Percentiles rank a stretch among this genome's conserved stretches.
phyloP scores from a whole-genome alignment of 2,888 invertebrate genomes.

The Gryllus longicercus region DNA sequence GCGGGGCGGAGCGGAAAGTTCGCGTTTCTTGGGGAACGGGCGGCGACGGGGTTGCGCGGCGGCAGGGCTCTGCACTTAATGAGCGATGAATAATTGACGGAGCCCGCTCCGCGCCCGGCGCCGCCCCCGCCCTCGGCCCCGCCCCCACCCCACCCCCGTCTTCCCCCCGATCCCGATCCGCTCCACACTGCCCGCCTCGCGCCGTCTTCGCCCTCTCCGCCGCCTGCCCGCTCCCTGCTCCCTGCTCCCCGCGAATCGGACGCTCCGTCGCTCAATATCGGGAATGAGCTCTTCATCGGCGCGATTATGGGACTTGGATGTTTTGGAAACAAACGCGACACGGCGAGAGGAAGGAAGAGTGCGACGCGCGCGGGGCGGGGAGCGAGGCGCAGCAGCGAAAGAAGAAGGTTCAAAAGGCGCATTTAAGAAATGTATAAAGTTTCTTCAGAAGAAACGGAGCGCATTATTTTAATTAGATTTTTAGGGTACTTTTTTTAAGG shows the following conservation, averaged over 20 bases:
- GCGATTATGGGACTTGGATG: conserved; percentile 10
- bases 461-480: conserved; percentile 17
- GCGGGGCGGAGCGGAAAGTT: conserved; percentile 6
- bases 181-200: background rate
- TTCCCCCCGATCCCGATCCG: background rate
- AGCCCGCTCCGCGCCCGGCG: background rate
- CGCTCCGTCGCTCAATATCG: conserved; percentile 4
- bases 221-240: background rate
- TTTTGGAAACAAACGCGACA: background rate
- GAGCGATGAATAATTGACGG: conserved; percentile 17
- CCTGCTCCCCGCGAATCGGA: background rate
- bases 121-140: background rate
- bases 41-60: background rate
- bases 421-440: conserved; percentile 5
- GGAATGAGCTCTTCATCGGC: conserved; percentile 8
- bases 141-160: background rate
- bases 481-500: background rate
- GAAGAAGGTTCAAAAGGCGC: conserved; percentile 8
- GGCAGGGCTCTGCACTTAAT: conserved; percentile 2
- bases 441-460: conserved; percentile 6
- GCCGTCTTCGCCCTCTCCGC: background rate
- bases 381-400: background rate
- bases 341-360: background rate
- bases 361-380: background rate
- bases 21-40: background rate